Base-by-base conservation (phyloP, 2,113 vertebrate species). In the Sminthopsis crassicaudata region DNA sequence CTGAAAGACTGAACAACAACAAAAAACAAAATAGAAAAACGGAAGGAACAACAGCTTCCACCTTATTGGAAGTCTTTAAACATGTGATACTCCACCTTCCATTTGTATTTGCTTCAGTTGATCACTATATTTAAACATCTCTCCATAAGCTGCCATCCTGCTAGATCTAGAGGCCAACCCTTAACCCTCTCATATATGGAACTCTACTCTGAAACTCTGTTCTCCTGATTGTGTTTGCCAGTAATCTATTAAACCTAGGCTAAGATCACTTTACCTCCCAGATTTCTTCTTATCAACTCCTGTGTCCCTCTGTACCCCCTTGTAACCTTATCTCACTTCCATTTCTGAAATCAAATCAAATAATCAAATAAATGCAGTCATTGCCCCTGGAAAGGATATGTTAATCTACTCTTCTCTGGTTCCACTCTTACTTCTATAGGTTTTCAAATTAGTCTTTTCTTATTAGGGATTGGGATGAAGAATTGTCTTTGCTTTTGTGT, bases 201-300 rank as follows among this genome's bases (percentile, higher is more conserved):
- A 76, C 67, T 76, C 16, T 22, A n/a, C 5, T 76, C 36, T 76
- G 36, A 36, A 76, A 5, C 14, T 12, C 36, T n/a, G 36, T 76
- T n/a, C 36, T 76, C 67, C n/a, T 76, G 67, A 76, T 36, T 76
- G 16, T 76, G 4, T 19, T 76, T n/a, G 67, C 67, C 36, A n/a
- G 1, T 76, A n/a, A 19, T 8, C 27, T 67, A 52, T 88, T 53
- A 92, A 89, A 94, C 91, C 19, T 11, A 46, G 42, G 8, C 67
- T 84, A 60, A 90, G 91, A 90, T 94, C 48, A 24, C 24, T 84
- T 94, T 9, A n/a, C 19, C 53, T 24, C 30, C 36, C 92, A n/a
- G 60, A 94, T 94, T 96, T 57, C 27, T 2, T 91, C 93, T 94
- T 91, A 48, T 6, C 53, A 46, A 24, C 53, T 42, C 10, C 22